A percentile compares a stretch with the other conserved stretches of the same genome.
Evolutionary conservation across 2,113 vertebrate genomes (phyloP).

Genomic region (Alces alces): DNA sequence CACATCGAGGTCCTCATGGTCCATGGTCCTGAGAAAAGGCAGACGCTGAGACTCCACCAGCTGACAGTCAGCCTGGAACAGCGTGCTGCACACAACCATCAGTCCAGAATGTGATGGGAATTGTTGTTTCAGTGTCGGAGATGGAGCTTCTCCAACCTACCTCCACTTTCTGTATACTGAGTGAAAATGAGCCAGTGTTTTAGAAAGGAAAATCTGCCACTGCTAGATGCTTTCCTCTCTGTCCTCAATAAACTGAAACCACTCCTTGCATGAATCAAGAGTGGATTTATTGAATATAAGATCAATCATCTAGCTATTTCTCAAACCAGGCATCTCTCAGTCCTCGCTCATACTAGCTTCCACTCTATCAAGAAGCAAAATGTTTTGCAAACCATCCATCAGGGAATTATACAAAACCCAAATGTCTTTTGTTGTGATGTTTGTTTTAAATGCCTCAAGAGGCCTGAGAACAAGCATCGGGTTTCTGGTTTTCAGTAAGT

Average conservation of each 20-base stretch:
- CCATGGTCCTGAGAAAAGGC: not conserved
- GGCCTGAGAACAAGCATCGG: conserved; percentile 54
- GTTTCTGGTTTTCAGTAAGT: conserved; percentile 66
- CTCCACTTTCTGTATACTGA: not conserved
- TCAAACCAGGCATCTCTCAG: conserved; percentile 22
- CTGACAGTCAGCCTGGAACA: not conserved
- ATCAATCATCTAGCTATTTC: not conserved
- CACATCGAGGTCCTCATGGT: not conserved
- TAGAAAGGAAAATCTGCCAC: not conserved
- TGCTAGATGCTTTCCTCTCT: not conserved
- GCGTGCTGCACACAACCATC: not conserved
- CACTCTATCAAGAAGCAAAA: not conserved
- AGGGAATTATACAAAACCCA: not conserved
- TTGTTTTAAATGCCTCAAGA: conserved; percentile 38
- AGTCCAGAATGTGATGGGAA: not conserved
- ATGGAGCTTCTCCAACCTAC: not conserved
- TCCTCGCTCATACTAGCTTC: not conserved
- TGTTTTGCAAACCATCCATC: not conserved
- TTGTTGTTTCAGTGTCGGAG: not conserved
- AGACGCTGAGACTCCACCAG: not conserved
- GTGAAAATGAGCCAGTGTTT: not conserved
- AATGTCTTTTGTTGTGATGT: conserved; percentile 46
- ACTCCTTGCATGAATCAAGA: not conserved
- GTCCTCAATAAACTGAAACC: not conserved
- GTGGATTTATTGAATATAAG: not conserved